Conservation (phyloP, 2,797 vertebrate species). For the Sorex maritimensis region DNA sequence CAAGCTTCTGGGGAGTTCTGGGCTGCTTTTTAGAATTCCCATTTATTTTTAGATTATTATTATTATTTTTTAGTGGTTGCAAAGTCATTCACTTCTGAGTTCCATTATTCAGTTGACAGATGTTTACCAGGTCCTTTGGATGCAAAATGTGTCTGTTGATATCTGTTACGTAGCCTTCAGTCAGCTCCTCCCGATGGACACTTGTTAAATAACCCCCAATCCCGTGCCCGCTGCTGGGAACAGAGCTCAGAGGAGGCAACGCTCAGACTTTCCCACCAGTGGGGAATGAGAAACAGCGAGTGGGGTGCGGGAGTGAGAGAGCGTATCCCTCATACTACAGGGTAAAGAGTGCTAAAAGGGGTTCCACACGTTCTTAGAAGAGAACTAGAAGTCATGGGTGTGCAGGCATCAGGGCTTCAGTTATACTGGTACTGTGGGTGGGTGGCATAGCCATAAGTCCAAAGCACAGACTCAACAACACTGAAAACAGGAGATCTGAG, state of each 20-base stretch:
- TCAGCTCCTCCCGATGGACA: too few species aligned
- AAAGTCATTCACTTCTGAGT: slow-evolving; percentile 17
- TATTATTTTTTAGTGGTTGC: neutral
- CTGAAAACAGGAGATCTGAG: too few species aligned
- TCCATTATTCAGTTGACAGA: neutral
- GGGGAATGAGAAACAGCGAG: neutral
- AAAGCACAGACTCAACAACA: too few species aligned
- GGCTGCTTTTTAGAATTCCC: neutral
- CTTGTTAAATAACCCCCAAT: neutral
- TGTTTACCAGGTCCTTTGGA: neutral
- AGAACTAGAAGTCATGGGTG: too few species aligned
- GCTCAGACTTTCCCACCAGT: neutral
- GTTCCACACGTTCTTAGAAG: too few species aligned
- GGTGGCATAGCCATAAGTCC: too few species aligned
- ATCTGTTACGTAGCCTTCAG: too few species aligned
- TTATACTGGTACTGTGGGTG: too few species aligned
- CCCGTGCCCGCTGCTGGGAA: neutral
- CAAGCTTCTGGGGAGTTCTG: neutral
- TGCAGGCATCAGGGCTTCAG: too few species aligned
- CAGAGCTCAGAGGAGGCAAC: neutral
- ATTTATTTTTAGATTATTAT: neutral
- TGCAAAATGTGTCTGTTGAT: neutral
- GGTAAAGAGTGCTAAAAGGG: neutral
- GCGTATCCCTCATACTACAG: neutral
- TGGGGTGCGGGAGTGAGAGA: too few species aligned